phyloP scores from a whole-genome alignment of 2,888 invertebrate species.

The Dicyrtomina minuta region DNA sequence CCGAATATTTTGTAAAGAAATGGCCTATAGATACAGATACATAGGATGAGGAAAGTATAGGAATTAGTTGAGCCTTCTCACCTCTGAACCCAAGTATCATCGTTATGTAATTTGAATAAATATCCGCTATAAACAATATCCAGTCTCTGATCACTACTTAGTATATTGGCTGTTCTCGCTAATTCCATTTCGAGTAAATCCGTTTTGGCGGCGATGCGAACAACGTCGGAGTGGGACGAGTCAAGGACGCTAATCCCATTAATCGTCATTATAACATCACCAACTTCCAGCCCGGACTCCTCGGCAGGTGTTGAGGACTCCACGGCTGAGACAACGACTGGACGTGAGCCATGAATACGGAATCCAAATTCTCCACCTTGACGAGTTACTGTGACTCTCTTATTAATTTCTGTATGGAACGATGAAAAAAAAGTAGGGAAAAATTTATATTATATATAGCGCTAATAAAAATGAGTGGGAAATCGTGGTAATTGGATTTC shows the following conservation, averaged over 20 bases:
- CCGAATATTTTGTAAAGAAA: no score
- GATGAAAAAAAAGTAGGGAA: not conserved
- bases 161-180: conserved; percentile 79
- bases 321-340: conserved; percentile 93
- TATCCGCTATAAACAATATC: conserved; percentile 25
- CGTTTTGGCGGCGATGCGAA: conserved; percentile 74
- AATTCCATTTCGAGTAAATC: conserved; percentile 84
- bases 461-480: no score
- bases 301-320: conserved; percentile 93
- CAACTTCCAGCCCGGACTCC: conserved; percentile 85
- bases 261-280: conserved; percentile 88
- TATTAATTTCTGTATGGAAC: conserved; percentile 73
- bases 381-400: conserved; percentile 77
- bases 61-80: no score
- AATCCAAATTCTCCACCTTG: conserved; percentile 85
- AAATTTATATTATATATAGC: not conserved
- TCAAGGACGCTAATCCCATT: conserved; percentile 89
- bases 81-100: conserved; percentile 43
- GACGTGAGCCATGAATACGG: conserved; percentile 90
- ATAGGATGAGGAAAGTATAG: no score
- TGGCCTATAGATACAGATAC: no score
- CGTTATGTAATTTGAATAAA: conserved; percentile 26
- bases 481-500: no score
- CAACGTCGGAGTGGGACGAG: conserved; percentile 89
- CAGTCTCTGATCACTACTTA: conserved; percentile 55